phyloP scores from a whole-genome alignment of 2,113 vertebrate species.

The Eurystomus gularis region DNA sequence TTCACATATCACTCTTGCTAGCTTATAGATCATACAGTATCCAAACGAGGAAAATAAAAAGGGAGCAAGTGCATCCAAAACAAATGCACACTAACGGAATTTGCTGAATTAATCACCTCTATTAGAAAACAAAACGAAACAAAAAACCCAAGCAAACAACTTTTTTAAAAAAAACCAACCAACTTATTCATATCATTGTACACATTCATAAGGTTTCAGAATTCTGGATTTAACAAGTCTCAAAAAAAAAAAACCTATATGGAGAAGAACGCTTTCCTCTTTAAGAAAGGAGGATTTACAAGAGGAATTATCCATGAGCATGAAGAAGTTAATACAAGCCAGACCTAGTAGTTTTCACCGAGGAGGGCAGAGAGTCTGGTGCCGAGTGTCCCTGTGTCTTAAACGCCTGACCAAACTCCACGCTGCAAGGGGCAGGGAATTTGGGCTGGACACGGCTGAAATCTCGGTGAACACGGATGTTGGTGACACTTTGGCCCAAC shows the following conservation, averaged over 20 bases:
- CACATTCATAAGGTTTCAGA: background rate
- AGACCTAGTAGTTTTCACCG: background rate
- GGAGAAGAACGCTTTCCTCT: background rate
- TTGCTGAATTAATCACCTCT: background rate
- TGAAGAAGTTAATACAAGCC: background rate
- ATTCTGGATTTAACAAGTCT: background rate
- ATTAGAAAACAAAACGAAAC: background rate
- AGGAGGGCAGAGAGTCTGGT: background rate
- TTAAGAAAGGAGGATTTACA: background rate
- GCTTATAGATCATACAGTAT: background rate
- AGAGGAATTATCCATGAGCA: background rate
- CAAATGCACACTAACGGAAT: background rate
- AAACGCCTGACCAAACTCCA: background rate
- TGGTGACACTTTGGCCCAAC: background rate
- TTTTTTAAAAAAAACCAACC: too few relatives aligned
- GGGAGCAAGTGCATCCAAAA: background rate
- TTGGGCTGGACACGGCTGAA: background rate
- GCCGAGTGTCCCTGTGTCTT: background rate
- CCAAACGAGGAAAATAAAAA: background rate
- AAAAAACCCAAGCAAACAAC: background rate
- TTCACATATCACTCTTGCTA: background rate
- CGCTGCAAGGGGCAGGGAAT: background rate
- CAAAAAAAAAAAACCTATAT: background rate
- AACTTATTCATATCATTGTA: background rate
- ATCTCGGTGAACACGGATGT: accelerated